A percentile compares a stretch with the other conserved stretches of the same genome.
Conservation (phyloP, 2,113 vertebrate species). For the Dasyurus viverrinus region DNA sequence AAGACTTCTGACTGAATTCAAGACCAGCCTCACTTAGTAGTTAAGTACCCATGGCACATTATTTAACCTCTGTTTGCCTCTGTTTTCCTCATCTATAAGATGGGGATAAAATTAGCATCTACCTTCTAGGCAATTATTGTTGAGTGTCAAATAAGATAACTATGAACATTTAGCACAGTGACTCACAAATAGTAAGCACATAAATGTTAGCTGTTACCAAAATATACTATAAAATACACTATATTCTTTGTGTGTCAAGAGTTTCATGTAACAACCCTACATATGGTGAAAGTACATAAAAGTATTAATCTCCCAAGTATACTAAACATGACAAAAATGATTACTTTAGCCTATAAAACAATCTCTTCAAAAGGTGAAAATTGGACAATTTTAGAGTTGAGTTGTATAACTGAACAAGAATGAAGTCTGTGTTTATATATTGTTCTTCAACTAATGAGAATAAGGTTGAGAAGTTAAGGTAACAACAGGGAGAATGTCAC, state of each 20-base stretch:
- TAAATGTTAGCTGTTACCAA: background rate
- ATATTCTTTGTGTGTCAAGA: constrained; percentile 25
- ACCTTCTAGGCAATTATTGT: background rate
- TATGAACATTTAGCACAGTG: background rate
- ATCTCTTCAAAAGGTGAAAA: constrained; percentile 49
- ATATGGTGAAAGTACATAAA: background rate
- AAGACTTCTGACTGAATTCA: background rate
- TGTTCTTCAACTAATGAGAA: constrained; percentile 44
- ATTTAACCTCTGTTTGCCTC: background rate
- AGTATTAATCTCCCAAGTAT: background rate
- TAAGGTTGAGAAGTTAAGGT: constrained; percentile 68
- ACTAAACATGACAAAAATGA: constrained; percentile 16
- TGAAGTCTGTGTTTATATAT: constrained; percentile 47
- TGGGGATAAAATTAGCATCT: background rate
- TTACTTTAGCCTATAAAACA: constrained; percentile 18
- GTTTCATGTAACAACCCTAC: constrained; percentile 6
- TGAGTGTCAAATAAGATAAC: background rate
- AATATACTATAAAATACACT: background rate
- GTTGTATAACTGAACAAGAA: background rate
- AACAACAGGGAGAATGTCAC: constrained; percentile 59
- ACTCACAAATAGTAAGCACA: background rate
- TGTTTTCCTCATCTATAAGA: background rate
- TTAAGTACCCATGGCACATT: background rate
- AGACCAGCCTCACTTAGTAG: too few species aligned
- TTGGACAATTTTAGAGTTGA: background rate